Evolutionary conservation across 2,113 vertebrate genomes (phyloP).

Genomic region (Tiliqua scincoides): DNA sequence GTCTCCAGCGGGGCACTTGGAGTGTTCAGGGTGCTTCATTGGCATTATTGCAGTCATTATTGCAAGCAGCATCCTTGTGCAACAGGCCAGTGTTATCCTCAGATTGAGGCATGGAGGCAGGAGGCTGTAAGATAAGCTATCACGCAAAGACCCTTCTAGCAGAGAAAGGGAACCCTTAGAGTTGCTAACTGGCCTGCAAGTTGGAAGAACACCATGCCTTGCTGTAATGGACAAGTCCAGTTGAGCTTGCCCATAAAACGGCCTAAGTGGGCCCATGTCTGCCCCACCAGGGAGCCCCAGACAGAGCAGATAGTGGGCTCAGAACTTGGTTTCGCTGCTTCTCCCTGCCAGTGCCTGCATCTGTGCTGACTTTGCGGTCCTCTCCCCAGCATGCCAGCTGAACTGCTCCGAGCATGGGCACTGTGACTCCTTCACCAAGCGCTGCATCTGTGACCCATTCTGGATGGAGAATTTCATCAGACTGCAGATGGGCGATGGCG

Average conservation of each 20-base stretch:
- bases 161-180: too few species aligned
- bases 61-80: background rate
- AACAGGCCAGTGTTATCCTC: background rate
- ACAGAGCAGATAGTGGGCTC: background rate
- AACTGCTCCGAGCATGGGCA: slow-evolving; percentile 95
- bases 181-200: too few species aligned
- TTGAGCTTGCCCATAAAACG: too few species aligned
- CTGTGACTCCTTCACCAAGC: slow-evolving; percentile 92
- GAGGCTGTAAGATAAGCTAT: background rate
- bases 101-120: too few species aligned
- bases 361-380: background rate
- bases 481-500: slow-evolving; percentile 87
- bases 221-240: background rate
- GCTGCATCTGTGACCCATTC: slow-evolving; percentile 93
- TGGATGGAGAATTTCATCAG: slow-evolving; percentile 99
- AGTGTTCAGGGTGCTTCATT: background rate
- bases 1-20: background rate
- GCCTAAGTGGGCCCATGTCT: too few species aligned
- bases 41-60: background rate
- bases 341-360: background rate
- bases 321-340: background rate
- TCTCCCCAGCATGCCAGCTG: slow-evolving; percentile 89
- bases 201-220: background rate
- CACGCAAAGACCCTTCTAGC: background rate
- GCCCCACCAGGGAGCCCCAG: background rate